A percentile compares a stretch with the other conserved stretches of the same genome.
Conservation (phyloP, 2,797 vertebrate species). For the Mus caroli region DNA sequence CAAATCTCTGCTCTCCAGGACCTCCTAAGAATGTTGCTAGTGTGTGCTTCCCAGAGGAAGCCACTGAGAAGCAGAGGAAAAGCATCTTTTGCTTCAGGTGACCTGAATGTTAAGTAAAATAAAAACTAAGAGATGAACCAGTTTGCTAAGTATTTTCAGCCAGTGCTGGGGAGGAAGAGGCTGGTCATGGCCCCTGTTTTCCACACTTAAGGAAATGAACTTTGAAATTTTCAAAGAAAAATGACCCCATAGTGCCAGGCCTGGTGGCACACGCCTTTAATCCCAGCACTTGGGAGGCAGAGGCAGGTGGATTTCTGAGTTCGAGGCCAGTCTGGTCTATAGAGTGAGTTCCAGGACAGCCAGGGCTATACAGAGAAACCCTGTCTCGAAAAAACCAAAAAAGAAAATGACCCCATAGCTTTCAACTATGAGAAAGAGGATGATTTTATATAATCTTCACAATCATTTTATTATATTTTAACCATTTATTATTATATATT, state of each 20-base stretch:
- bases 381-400: too few relatives aligned
- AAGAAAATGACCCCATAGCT: background rate
- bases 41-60: background rate
- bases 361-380: too few relatives aligned
- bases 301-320: too few relatives aligned
- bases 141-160: background rate
- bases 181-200: too few relatives aligned
- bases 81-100: background rate
- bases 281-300: too few relatives aligned
- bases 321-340: too few relatives aligned
- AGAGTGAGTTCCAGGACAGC: too few relatives aligned
- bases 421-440: background rate
- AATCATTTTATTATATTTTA: background rate
- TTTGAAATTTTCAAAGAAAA: background rate
- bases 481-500: background rate
- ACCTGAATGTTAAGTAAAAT: background rate
- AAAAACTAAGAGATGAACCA: background rate
- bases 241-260: too few relatives aligned
- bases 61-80: background rate
- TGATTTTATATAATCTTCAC: background rate
- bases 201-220: background rate
- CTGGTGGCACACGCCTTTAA: too few relatives aligned
- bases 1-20: background rate
- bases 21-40: background rate
- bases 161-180: background rate